Evolutionary conservation across 23 tunicate genomes (phyloP).

Genomic region (Styela clava): DNA sequence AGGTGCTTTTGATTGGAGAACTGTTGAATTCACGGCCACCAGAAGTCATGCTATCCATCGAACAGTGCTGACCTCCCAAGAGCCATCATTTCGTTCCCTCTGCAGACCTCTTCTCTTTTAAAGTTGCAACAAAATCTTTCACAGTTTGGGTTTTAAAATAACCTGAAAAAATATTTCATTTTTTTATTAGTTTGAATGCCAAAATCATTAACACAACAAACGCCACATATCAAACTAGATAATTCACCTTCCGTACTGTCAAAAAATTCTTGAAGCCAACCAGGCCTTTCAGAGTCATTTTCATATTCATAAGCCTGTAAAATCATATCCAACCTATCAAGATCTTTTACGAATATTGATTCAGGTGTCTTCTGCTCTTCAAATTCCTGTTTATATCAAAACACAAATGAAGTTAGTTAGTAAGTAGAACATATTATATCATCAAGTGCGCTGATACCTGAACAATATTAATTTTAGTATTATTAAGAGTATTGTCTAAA

Average conservation of each 20-base stretch:
- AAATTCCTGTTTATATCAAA: constrained; percentile 41
- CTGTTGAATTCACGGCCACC: too few species aligned
- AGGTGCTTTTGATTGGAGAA: too few species aligned
- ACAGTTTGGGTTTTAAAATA: constrained; percentile 22
- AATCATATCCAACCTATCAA: constrained; percentile 91
- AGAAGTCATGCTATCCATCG: too few species aligned
- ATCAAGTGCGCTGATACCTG: neutral
- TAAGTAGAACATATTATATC: neutral
- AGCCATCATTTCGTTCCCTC: too few species aligned
- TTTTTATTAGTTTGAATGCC: too few species aligned
- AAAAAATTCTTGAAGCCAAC: constrained; percentile 75
- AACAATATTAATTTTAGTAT: too few species aligned
- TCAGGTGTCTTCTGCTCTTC: constrained; percentile 81
- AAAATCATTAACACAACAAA: too few species aligned
- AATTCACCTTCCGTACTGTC: constrained; percentile 72
- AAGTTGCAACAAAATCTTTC: constrained; percentile 33
- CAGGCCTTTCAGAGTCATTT: constrained; percentile 39
- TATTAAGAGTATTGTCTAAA: too few species aligned
- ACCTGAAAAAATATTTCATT: constrained; percentile 4
- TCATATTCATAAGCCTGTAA: constrained; percentile 83
- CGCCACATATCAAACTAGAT: too few species aligned
- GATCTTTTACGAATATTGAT: constrained; percentile 81
- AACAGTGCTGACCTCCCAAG: too few species aligned
- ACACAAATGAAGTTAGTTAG: neutral
- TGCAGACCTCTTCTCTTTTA: constrained; percentile 29